These are phyloP conservation scores for Caerostris extrusa DNA, from an alignment of 1,140 invertebrate species.

Conservation along the genomic window DNA sequence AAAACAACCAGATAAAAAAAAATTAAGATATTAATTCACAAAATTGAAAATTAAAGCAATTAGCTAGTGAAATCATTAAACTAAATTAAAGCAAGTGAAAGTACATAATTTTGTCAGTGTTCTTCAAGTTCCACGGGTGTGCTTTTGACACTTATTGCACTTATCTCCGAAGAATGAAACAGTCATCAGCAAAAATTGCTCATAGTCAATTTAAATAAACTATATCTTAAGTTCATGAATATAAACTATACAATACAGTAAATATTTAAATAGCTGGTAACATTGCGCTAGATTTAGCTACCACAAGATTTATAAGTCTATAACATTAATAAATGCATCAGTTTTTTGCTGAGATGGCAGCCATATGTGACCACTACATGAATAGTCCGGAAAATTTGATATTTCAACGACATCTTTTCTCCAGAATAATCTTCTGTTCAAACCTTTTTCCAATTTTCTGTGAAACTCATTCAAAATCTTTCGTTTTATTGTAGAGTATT, in stretches of 20 bases:
- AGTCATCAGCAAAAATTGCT: conserved; percentile 25
- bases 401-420: neutral
- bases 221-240: conserved; percentile 63
- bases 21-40: too few relatives aligned
- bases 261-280: conserved; percentile 72
- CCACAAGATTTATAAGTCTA: conserved; percentile 51
- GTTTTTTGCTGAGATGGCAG: conserved; percentile 60
- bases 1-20: too few relatives aligned
- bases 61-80: too few relatives aligned
- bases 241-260: conserved; percentile 71
- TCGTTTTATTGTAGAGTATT: neutral
- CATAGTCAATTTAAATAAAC: conserved; percentile 59
- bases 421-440: neutral
- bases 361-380: neutral
- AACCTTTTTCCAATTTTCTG: neutral
- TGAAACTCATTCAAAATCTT: neutral
- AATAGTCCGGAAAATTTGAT: conserved; percentile 1
- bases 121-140: neutral
- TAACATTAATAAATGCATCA: conserved; percentile 76
- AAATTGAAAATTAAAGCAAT: too few relatives aligned
- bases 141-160: neutral
- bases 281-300: conserved; percentile 58
- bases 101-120: too few relatives aligned
- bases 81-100: too few relatives aligned
- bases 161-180: conserved; percentile 4